These are phyloP conservation scores for Callopanchax toddi DNA, from an alignment of 2,113 vertebrate genomes.

Conservation along the genomic window DNA sequence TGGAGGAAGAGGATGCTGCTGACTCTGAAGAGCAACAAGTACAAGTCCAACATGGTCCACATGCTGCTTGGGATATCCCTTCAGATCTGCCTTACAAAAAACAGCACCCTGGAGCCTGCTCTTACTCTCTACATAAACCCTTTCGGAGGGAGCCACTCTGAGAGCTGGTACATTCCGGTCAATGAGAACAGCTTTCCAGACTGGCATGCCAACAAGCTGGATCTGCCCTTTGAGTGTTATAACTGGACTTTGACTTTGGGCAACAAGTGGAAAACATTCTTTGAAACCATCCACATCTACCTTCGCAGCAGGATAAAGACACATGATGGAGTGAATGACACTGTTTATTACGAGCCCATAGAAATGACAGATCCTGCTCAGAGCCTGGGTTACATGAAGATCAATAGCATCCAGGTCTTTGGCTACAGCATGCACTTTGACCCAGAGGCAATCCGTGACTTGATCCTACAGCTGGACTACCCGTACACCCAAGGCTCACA, in stretches of 20 bases:
- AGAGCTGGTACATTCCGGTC: slow-evolving; percentile 97
- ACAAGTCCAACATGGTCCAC: slow-evolving; percentile 95
- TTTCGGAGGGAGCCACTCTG: slow-evolving; percentile 97
- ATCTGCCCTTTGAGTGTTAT: slow-evolving; percentile 93
- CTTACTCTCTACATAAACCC: slow-evolving; percentile 95
- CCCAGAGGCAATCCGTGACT: slow-evolving; percentile 94
- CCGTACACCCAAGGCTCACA: slow-evolving; percentile 97
- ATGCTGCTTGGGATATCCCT: slow-evolving; percentile 95
- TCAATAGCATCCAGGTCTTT: slow-evolving; percentile 96
- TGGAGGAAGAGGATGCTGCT: slow-evolving; percentile 97
- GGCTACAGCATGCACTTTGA: slow-evolving; percentile 99
- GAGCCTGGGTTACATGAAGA: slow-evolving; percentile 98
- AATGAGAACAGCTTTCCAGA: slow-evolving; percentile 91
- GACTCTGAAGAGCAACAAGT: slow-evolving; percentile 97
- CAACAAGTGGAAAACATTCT: slow-evolving; percentile 98
- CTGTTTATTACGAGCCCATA: slow-evolving; percentile 91
- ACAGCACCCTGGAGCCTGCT: slow-evolving; percentile 95
- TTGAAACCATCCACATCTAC: slow-evolving; percentile 97
- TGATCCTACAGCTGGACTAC: slow-evolving; percentile 97
- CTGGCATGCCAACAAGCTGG: slow-evolving; percentile 93
- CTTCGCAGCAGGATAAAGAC: slow-evolving; percentile 92
- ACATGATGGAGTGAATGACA: slow-evolving; percentile 85
- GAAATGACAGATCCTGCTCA: slow-evolving; percentile 90
- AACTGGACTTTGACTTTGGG: slow-evolving; percentile 97
- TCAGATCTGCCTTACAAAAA: slow-evolving; percentile 96